Base-by-base conservation (phyloP, 2,797 vertebrate species). In the Molossus alvarezi region DNA sequence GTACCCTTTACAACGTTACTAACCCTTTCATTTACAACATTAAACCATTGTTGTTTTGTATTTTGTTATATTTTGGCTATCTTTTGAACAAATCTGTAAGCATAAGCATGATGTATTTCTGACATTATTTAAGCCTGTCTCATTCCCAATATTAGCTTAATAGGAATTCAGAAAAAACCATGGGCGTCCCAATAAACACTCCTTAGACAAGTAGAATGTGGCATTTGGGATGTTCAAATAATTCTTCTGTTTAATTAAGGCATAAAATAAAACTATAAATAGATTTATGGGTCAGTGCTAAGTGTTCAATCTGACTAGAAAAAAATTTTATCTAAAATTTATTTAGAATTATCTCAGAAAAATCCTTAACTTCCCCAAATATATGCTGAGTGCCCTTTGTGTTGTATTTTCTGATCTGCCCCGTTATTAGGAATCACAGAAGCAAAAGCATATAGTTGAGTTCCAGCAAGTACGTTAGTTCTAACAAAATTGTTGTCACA, bases 331-430 rank as follows among this genome's bases (percentile, higher is more conserved):
- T 57, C 33, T 82, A 3, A 23, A 57, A 90, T 0, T 87, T 96
- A 72, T 41, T 90, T 65, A 45, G 21, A 76, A 91, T 55, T 57
- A 6, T 48, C 71, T 88, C n/a, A 64, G 41, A 41, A 94, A 92
- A 80, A 64, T 69, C 3, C 4, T 77, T 82, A 8, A 65, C 20
- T 84, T 91, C 45, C 18, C n/a, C 29, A 60, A 93, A 11, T 57
- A 12, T 27, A 76, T 29, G 23, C 20, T 72, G 65, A 86, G 12
- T 48, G 41, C 2, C 4, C 92, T 95, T 25, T 15, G 10, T 48
- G 72, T 11, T 64, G 2, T 48, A 80, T 64, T 91, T 95, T 81
- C 51, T 88, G 8, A 51, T 88, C 75, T 75, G 0, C 11, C 2
- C 9, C 85, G 18, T 85, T 65, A 67, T 48, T 73, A 75, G 18